These are phyloP conservation scores for Dendrophyllia cribrosa DNA, from an alignment of 64 coral and sea anemone genomes.

Conservation along the genomic window DNA sequence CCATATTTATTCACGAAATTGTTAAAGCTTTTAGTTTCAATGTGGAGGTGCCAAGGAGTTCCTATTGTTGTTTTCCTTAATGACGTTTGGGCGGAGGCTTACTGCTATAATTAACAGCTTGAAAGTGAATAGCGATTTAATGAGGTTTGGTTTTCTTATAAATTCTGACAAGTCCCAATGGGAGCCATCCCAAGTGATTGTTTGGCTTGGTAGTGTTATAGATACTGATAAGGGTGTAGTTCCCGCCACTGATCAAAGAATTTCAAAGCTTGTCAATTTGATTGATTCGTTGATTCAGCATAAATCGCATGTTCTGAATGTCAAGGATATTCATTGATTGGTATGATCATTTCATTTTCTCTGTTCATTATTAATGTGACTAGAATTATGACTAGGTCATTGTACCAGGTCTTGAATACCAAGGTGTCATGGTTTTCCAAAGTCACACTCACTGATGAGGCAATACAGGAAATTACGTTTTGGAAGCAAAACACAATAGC, in stretches of 20 bases:
- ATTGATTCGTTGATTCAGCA: not conserved
- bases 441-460: not conserved
- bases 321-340: not conserved
- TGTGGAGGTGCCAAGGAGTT: conserved; percentile 9
- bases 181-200: not conserved
- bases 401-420: not conserved
- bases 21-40: conserved; percentile 1
- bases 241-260: not conserved
- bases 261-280: not conserved
- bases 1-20: conserved; percentile 30
- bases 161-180: conserved; percentile 60
- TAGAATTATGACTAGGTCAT: not conserved
- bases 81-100: conserved; percentile 17
- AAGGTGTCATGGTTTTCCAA: not conserved
- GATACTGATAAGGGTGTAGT: not conserved
- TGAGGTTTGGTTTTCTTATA: conserved; percentile 58
- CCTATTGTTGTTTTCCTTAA: not conserved
- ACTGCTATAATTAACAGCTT: conserved; percentile 38
- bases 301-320: not conserved
- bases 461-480: no score
- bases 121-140: conserved; percentile 28
- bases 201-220: not conserved
- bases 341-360: not conserved
- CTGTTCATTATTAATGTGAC: not conserved
- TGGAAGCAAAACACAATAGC: no score